Evolutionary conservation across 2,113 vertebrate genomes (phyloP), one percentile per base, ranked within the genome.

Genomic region (Cololabis saira): DNA sequence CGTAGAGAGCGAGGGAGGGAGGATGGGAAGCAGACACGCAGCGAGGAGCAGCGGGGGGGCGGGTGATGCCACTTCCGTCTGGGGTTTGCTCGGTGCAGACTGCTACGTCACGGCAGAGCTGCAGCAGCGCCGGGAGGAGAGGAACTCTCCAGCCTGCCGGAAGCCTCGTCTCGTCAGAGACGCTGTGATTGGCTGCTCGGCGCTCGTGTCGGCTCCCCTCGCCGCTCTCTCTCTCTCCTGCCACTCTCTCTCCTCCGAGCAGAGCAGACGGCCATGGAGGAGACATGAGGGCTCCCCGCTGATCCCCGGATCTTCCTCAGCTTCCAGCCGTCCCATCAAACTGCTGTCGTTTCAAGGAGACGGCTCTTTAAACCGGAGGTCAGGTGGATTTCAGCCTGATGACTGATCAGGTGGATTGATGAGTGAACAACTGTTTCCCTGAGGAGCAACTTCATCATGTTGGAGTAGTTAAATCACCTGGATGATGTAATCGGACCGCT

Each of bases 41-140:
- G 82, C 61, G 75, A 67, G 61, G 80, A 74, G 72, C 49, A 71
- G 67, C 42, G 19, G 48, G 52, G 43, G 58, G 40, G 61, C 16
- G 64, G 12, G 61, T 10, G 44, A 70, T 56, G 70, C 19, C 6
- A 14, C 78, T 74, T 71, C 68, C 74, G 71, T 74, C 40, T 27
- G 61, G 85, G 78, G 78, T 80, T 68, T 67, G 75, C 59, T 69
- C 72, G 21, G 75, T 3, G 68, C 77, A 87, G 82, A 77, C 15
- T 74, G 65, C 82, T 82, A 82, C 88, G 83, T 91, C 87, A 88
- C 74, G 30, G 67, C 74, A 59, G 76, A 84, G 74, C 79, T 9
- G 63, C 4, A 67, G 54, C 58, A 83, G 70, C 82, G 67, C 71
- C 61, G 57, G 67, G 72, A 82, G 56, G 68, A 68, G 41, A 86